Conservation (phyloP, 2,888 invertebrate species). For the Caenorhabditis wallacei region DNA sequence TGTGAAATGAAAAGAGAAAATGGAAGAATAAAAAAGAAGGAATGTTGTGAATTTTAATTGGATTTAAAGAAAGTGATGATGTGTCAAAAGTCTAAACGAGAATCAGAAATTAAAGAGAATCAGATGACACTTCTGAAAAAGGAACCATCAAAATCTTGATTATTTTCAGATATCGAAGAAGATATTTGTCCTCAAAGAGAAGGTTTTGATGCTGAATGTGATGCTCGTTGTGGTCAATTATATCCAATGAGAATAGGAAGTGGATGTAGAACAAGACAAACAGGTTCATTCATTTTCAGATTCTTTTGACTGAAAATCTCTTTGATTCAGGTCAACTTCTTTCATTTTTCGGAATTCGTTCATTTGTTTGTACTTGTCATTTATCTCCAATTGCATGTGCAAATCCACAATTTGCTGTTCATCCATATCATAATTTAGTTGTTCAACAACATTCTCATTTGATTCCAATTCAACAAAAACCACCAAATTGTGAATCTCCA, state of each 20-base stretch:
- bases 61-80: conserved; percentile 27
- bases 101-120: background rate
- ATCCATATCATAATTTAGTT: conserved; percentile 51
- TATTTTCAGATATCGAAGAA: conserved; percentile 69
- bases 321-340: conserved; percentile 67
- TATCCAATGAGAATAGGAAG: conserved; percentile 68
- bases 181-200: conserved; percentile 75
- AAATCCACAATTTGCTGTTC: conserved; percentile 59
- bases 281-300: conserved; percentile 48
- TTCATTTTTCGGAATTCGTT: conserved; percentile 75
- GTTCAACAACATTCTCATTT: conserved; percentile 59
- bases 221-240: conserved; percentile 63
- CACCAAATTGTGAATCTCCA: conserved; percentile 22
- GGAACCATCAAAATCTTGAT: background rate
- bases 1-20: conserved; percentile 14
- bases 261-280: conserved; percentile 67
- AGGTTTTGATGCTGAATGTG: conserved; percentile 73
- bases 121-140: too few species aligned
- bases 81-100: background rate
- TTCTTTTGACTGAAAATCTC: background rate
- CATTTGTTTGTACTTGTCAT: conserved; percentile 71
- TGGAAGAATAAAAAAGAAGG: background rate
- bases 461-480: conserved; percentile 38
- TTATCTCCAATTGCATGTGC: conserved; percentile 68
- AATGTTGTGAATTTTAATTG: conserved; percentile 24